These are phyloP conservation scores for Microtus obscurus DNA, from an alignment of 2,797 vertebrate genomes.

Conservation along the genomic window DNA sequence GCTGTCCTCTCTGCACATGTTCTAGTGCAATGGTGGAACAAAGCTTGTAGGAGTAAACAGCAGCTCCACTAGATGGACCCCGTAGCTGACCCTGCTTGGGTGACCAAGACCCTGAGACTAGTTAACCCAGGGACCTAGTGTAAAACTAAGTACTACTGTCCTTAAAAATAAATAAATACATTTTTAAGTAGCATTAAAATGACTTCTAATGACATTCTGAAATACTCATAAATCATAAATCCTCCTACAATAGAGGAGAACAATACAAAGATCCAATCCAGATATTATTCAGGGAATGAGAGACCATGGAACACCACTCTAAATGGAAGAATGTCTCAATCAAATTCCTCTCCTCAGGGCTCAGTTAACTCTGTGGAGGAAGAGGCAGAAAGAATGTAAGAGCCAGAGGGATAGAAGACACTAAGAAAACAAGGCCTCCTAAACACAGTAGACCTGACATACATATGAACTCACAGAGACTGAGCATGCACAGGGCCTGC, in stretches of 20 bases:
- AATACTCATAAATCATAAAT: not conserved
- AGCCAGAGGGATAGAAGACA: not conserved
- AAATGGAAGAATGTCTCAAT: not conserved
- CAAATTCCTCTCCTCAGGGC: not conserved
- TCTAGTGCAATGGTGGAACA: not conserved
- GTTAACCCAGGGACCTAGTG: not conserved
- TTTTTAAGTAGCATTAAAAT: not conserved
- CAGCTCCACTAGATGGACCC: not conserved
- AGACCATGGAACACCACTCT: not conserved
- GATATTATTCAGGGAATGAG: not conserved
- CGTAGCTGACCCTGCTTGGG: not conserved
- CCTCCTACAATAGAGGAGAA: not conserved
- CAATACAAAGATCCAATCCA: not conserved
- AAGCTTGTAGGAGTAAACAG: not conserved
- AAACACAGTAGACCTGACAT: not conserved
- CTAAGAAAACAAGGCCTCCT: not conserved
- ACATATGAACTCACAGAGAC: not conserved
- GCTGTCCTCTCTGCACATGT: not conserved
- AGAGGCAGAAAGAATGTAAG: not conserved
- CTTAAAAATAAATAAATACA: not conserved
- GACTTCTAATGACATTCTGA: not conserved
- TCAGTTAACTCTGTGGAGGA: not conserved
- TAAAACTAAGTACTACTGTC: not conserved
- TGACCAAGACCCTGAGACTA: not conserved
- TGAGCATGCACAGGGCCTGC: not conserved